A percentile compares a stretch with the other conserved stretches of the same genome.
phyloP scores from a whole-genome alignment of 2,113 vertebrate species.

The Nothobranchius furzeri region DNA sequence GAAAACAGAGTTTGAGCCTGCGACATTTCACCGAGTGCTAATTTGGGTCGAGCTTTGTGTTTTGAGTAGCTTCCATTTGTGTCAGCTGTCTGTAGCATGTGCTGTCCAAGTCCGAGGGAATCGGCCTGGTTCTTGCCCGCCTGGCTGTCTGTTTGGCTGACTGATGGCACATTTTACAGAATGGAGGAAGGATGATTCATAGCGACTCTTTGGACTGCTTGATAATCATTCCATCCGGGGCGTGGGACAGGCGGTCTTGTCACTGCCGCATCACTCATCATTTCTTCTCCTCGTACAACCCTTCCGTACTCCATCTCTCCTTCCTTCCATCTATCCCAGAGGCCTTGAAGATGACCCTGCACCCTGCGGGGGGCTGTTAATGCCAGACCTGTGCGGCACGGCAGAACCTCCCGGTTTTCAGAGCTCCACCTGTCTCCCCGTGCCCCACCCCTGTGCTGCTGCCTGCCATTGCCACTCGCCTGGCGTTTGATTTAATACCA shows the following conservation, averaged over 20 bases:
- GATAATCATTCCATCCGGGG: constrained; percentile 74
- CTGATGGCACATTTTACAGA: constrained; percentile 59
- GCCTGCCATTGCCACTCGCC: constrained; percentile 68
- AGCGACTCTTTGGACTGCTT: constrained; percentile 58
- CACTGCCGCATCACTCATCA: constrained; percentile 60
- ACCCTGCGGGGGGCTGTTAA: constrained; percentile 20
- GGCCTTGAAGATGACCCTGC: constrained; percentile 45
- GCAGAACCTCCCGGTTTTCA: constrained; percentile 31
- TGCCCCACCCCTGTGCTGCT: constrained; percentile 54
- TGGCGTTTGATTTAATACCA: constrained; percentile 81
- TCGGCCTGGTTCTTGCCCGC: constrained; percentile 26
- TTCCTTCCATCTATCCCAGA: constrained; percentile 22
- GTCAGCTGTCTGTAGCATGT: constrained; percentile 35
- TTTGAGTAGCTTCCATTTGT: constrained; percentile 36
- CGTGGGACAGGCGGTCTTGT: constrained; percentile 61
- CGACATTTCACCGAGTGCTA: constrained; percentile 9
- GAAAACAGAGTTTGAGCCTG: constrained; percentile 40
- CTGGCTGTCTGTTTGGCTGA: constrained; percentile 36
- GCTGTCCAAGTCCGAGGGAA: constrained; percentile 36
- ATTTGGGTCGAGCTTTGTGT: constrained; percentile 40
- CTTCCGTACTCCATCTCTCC: constrained; percentile 15
- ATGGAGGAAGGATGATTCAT: constrained; percentile 67
- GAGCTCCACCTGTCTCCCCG: constrained; percentile 4
- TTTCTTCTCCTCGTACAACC: constrained; percentile 47
- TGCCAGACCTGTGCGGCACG: constrained; percentile 26